Evolutionary conservation across 2,888 invertebrate genomes (phyloP), one percentile per base, ranked within the genome.

Genomic region (Lycia hirtaria): DNA sequence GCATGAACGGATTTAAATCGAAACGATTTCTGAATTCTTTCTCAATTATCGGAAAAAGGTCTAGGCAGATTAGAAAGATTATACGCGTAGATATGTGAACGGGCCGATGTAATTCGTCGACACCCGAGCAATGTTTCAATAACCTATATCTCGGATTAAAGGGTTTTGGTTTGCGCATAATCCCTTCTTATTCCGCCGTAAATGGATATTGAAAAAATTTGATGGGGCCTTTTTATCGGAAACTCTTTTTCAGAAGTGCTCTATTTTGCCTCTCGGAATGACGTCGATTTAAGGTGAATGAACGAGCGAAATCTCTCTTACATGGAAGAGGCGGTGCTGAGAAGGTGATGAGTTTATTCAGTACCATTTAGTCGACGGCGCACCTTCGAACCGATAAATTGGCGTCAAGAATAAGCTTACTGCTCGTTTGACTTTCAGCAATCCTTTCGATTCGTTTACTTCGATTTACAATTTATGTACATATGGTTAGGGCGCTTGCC

Each of bases 221-320:
- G 83, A 85, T 86, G 78, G 84, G 78, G 75, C 73, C 82, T 75
- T 84, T 88, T 88, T 87, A 85, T 88, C 83, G 88, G 79, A 85
- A 89, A 83, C 79, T 83, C 86, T 87, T 87, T 86, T 84, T 83
- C 78, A 75, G 82, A 81, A 87, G 82, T 84, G 83, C 83, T 86
- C 87, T 88, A 88, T 87, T 91, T 89, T 85, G 87, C 86, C 80
- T 85, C 73, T 83, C 77, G 76, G 76, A 90, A 89, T 88, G 87
- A 88, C 85, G 83, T 81, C 89, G 83, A 89, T 89, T 90, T 89
- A 89, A 88, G 88, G 86, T 87, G 90, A 89, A 89, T 87, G 87
- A 90, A 89, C 87, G 87, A 88, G 87, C 84, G 69, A 85, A 87
- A 91, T 87, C 86, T 83, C 77, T 80, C 80, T 65, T 81, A 91